Conservation (phyloP, 1,140 invertebrate genomes). For the Bombus impatiens region DNA sequence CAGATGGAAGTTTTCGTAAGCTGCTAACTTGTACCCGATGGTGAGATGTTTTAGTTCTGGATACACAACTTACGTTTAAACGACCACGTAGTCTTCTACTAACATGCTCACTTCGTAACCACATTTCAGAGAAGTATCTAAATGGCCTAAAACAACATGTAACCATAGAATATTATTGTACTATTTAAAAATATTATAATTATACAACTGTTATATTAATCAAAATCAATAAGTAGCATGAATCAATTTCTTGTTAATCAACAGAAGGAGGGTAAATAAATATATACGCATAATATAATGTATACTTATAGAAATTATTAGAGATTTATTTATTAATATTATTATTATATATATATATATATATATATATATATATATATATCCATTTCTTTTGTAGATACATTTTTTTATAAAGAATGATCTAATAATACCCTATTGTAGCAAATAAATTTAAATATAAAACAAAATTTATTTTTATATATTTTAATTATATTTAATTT, state of each 20-base stretch:
- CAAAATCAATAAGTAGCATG: background rate
- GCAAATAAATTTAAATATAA: conserved; percentile 23
- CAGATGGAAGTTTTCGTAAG: conserved; percentile 76
- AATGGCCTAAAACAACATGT: conserved; percentile 58
- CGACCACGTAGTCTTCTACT: conserved; percentile 80
- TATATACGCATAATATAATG: background rate
- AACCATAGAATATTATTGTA: conserved; percentile 8
- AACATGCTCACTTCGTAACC: conserved; percentile 80
- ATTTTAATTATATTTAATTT: background rate
- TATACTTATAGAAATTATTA: background rate
- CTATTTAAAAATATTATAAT: background rate
- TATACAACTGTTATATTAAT: background rate
- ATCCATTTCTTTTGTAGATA: background rate
- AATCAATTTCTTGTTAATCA: background rate
- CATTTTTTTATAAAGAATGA: conserved; percentile 7
- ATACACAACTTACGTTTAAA: conserved; percentile 67
- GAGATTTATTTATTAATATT: background rate
- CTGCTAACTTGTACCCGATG: conserved; percentile 73
- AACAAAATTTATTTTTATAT: background rate
- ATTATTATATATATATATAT: background rate
- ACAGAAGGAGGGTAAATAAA: background rate
- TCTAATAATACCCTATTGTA: conserved; percentile 42
- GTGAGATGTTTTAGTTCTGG: conserved; percentile 68
- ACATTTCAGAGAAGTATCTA: conserved; percentile 71
- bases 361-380: background rate